Base-by-base conservation (phyloP, 2,888 invertebrate genomes). In the Carterocephalus palaemon region DNA sequence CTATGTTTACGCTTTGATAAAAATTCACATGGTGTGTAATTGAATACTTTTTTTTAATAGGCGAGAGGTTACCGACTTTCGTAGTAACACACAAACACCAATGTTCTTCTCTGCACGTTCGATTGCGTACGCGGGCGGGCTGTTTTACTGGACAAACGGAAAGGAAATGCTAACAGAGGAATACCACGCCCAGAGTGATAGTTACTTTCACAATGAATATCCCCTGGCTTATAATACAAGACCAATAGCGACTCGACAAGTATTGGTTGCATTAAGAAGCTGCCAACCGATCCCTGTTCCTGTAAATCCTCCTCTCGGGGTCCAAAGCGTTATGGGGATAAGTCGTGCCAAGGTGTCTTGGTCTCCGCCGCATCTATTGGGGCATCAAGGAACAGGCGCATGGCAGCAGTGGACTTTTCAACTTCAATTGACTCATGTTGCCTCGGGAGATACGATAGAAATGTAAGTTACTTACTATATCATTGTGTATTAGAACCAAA, bases 101-200 rank as follows among this genome's bases (percentile, higher is more conserved):
- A 91, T 91, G 80, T 92, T 95, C 62, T 84, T 89, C 43, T 90
- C 92, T 38, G 94, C 95, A 0, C 86, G 91, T 4, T 95, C 95
- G 3, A 83, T 96, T 48, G 92, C 93, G 0, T 90, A 90, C 64
- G 92, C 92, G 2, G 91, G 92, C 62, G 92, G 92, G 4, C 87
- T 93, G 6, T 95, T 96, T 67, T 95, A 94, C 67, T 96, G 96
- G 95, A 95, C 95, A 0, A 93, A 94, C 62, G 95, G 94, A 0
- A 88, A 89, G 38, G 90, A 92, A 62, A 90, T 95, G 52, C 87
- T 93, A 31, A 91, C 91, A 7, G 96, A 97, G 72, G 95, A 94
- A 62, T 93, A 93, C 67, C 93, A 92, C 61, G 79, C 86, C 0
- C 88, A 88, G 29, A 89, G 89, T 38, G 88, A 92, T 53, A 90